Evolutionary conservation across 2,888 invertebrate species (phyloP), one percentile per base, ranked within the genome.

Genomic region (Drosophila mimetica): DNA sequence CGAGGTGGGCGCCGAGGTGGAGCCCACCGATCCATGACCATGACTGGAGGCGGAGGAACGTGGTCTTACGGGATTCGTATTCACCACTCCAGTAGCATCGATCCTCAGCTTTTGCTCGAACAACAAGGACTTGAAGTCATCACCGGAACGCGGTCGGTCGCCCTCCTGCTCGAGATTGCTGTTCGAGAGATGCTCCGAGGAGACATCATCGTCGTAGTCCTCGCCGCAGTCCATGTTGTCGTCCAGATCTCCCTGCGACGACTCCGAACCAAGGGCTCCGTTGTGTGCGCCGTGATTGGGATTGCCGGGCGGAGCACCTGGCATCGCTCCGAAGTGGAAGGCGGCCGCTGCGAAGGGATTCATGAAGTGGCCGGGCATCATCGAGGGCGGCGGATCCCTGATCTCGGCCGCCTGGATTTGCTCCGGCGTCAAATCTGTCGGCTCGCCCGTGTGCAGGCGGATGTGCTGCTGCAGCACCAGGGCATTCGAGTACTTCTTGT

Each of bases 401-500:
- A 96, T 95, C 92, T 97, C 97, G 42, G 96, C 95, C n/a, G 96
- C 96, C 90, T 96, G 96, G 69, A 96, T 96, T 91, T 97, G 97
- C 90, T 97, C 97, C 39, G 95, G 96, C 54, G 96, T 95, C 85
- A 96, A 93, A 91, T 96, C 96, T 53, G 95, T 96, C 22, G 97
- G 97, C 88, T 97, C 97, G 57, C 96, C 96, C 2, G 97, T 98
- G 91, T 99, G 98, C 88, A 98, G 93, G 55, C 97, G 95, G 90
- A 99, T 97, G 93, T 99, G 99, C 92, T 98, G 98, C 92, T 98
- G 98, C 73, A 99, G 93, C 36, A 98, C 97, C 61, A 97, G 93
- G 18, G 97, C 96, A 91, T 98, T 98, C 47, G 97, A 96, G 93
- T 98, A 99, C 92, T 98, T 98, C 92, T 98, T 99, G 93, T 99